Evolutionary conservation across 2,113 vertebrate genomes (phyloP).

Genomic region (Meles meles): DNA sequence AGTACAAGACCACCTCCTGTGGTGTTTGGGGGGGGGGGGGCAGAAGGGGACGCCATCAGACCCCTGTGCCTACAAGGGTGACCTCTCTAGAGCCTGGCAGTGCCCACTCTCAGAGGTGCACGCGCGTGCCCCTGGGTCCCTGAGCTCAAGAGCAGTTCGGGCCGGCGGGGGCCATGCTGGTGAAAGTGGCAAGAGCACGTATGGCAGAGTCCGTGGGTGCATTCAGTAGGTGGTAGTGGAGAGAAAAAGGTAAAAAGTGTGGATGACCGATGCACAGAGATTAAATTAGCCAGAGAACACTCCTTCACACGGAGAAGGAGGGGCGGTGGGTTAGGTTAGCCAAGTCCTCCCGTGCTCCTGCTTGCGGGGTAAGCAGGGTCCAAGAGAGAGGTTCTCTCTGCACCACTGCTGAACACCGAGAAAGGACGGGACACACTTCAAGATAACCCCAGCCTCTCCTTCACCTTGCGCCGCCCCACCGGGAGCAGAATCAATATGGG

Average conservation of each 20-base stretch:
- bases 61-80: neutral
- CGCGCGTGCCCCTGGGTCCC: neutral
- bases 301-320: neutral
- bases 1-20: constrained; percentile 96
- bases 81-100: neutral
- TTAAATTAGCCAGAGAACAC: neutral
- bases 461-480: neutral
- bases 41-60: neutral
- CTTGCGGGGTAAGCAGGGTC: neutral
- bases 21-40: constrained; percentile 35
- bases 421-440: neutral
- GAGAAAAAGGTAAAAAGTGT: neutral
- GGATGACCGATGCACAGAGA: neutral
- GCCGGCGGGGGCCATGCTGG: neutral
- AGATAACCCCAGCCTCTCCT: rapidly evolving
- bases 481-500: neutral
- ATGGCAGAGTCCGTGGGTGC: neutral
- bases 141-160: neutral
- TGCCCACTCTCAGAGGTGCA: neutral
- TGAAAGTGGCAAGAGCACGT: neutral
- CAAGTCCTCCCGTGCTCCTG: neutral
- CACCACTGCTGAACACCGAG: neutral
- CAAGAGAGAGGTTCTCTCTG: neutral
- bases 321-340: neutral
- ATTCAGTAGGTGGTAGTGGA: neutral